phyloP scores from a whole-genome alignment of 2,113 vertebrate species.

The Calyptommatus sinebrachiatus region DNA sequence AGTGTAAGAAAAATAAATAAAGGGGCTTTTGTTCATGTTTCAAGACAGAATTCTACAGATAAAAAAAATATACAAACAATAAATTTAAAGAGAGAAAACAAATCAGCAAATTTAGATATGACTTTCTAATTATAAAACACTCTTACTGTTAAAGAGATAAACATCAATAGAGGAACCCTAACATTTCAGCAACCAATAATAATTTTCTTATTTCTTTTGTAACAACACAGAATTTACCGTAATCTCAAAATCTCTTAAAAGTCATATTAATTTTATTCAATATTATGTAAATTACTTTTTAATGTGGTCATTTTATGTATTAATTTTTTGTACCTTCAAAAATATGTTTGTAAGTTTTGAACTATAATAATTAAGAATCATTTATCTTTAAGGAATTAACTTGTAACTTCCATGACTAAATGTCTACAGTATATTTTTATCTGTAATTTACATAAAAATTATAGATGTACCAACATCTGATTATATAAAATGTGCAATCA shows the following conservation, averaged over 20 bases:
- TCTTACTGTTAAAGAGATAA: not conserved
- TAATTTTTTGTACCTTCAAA: conserved; percentile 35
- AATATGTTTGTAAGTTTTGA: not conserved
- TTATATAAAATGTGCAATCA: conserved; percentile 45
- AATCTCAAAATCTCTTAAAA: not conserved
- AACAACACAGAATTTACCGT: too few species aligned
- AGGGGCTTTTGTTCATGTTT: not conserved
- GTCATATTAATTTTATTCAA: not conserved
- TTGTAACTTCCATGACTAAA: conserved; percentile 34
- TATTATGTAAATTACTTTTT: conserved; percentile 21
- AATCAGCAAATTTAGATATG: not conserved
- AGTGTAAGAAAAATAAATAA: rapidly evolving
- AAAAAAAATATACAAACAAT: not conserved
- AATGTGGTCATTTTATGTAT: not conserved
- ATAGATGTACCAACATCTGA: conserved; percentile 57
- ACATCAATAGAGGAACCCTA: not conserved
- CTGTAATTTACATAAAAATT: conserved; percentile 46
- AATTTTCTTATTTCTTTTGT: conserved; percentile 10
- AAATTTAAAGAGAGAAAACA: not conserved
- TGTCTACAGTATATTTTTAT: conserved; percentile 32
- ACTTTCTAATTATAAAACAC: not conserved
- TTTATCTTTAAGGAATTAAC: conserved; percentile 48
- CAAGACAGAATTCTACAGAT: not conserved
- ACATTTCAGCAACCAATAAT: conserved; percentile 13
- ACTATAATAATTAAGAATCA: conserved; percentile 43